Conservation (phyloP, 1,140 invertebrate genomes). For the Drosophila oshimai region DNA sequence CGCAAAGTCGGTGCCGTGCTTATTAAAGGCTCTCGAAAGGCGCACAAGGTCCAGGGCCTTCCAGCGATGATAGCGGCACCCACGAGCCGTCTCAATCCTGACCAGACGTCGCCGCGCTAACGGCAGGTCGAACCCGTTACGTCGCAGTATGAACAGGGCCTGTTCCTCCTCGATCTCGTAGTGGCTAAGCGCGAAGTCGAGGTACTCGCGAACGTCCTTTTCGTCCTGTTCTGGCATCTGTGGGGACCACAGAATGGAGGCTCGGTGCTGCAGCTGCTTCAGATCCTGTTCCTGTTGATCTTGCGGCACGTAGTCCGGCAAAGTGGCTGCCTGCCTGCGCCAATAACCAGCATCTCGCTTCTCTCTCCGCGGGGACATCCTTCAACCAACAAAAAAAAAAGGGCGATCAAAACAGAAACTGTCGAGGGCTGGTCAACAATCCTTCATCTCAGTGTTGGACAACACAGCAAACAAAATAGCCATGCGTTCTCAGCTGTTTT, state of each 20-base stretch:
- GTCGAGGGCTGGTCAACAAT: neutral
- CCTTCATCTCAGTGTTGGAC: neutral
- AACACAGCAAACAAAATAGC: neutral
- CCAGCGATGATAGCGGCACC: conserved; percentile 24
- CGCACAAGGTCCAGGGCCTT: conserved; percentile 11
- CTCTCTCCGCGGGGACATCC: neutral
- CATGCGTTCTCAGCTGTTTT: neutral
- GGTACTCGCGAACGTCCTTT: conserved; percentile 4
- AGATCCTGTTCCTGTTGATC: neutral
- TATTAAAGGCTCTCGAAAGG: conserved; percentile 1
- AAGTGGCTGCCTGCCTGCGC: neutral
- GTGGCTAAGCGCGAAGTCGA: neutral
- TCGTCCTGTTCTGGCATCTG: neutral
- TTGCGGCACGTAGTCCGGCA: conserved; percentile 7
- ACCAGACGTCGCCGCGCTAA: conserved; percentile 1
- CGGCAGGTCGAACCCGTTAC: conserved; percentile 5
- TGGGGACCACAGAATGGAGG: conserved; percentile 29
- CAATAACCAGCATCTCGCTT: conserved; percentile 11
- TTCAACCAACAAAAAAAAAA: neutral
- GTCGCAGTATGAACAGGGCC: conserved; percentile 21
- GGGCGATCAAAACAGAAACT: neutral
- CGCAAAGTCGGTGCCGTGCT: conserved; percentile 1
- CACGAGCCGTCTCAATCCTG: conserved; percentile 3
- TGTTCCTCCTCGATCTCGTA: conserved; percentile 34
- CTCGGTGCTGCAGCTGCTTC: conserved; percentile 9